These are phyloP conservation scores for Diorhabda elongata DNA, from an alignment of 1,140 invertebrate species.

Conservation along the genomic window DNA sequence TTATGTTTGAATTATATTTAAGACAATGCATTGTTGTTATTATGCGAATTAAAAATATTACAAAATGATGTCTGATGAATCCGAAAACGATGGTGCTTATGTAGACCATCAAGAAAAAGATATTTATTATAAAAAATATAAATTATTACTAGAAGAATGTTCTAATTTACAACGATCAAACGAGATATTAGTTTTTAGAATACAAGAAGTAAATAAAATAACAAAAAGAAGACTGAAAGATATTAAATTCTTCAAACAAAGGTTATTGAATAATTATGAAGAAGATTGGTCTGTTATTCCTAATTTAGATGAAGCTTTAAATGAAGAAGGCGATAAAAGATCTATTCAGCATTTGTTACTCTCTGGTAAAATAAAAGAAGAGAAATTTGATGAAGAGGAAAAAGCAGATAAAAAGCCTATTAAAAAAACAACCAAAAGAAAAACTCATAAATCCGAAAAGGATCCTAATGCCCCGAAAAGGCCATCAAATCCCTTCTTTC, in stretches of 20 bases:
- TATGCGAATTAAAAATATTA: background rate
- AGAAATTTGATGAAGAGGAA: constrained; percentile 45
- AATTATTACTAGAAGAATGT: constrained; percentile 59
- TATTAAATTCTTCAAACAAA: constrained; percentile 52
- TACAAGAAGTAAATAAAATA: constrained; percentile 58
- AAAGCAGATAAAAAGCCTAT: constrained; percentile 31
- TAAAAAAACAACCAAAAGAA: constrained; percentile 51
- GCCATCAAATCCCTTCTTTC: constrained; percentile 75
- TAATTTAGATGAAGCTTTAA: constrained; percentile 32
- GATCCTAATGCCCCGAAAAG: constrained; percentile 76
- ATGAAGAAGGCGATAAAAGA: constrained; percentile 33
- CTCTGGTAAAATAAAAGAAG: constrained; percentile 45
- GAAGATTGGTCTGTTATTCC: constrained; percentile 46
- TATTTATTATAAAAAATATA: constrained; percentile 60
- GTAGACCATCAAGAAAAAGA: constrained; percentile 51
- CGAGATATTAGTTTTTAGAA: constrained; percentile 60
- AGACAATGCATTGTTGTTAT: no score
- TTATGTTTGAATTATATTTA: no score
- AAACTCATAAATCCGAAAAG: constrained; percentile 53
- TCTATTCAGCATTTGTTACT: constrained; percentile 36
- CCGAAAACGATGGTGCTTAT: constrained; percentile 44
- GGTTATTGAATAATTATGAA: constrained; percentile 43
- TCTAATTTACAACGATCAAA: constrained; percentile 62
- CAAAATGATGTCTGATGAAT: constrained; percentile 48
- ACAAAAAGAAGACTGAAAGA: constrained; percentile 54